Evolutionary conservation across 1,140 invertebrate genomes (phyloP).

Genomic region (Caenorhabditis tropicalis): DNA sequence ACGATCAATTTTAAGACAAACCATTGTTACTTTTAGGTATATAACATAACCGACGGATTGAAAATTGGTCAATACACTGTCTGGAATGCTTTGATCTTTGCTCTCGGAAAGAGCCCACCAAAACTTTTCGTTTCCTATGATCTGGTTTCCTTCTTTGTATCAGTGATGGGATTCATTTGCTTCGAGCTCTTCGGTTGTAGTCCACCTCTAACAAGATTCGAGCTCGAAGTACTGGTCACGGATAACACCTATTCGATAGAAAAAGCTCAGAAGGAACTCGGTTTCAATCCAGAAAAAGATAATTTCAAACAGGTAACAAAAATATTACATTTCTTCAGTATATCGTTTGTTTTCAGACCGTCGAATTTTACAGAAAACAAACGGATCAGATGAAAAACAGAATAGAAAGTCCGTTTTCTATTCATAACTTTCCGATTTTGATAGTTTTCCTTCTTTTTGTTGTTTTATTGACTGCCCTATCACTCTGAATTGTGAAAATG

Average conservation of each 20-base stretch:
- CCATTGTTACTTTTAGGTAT: not conserved
- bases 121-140: not conserved
- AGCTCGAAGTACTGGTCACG: not conserved
- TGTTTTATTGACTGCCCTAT: no score
- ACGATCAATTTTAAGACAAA: no score
- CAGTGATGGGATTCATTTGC: not conserved
- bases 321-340: not conserved
- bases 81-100: not conserved
- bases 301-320: not conserved
- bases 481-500: no score
- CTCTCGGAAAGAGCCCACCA: not conserved
- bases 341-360: not conserved
- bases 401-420: no score
- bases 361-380: not conserved
- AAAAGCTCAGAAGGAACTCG: not conserved
- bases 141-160: no score
- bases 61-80: not conserved
- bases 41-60: not conserved
- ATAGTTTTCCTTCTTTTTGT: no score
- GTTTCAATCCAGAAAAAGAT: not conserved
- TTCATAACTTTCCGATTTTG: no score
- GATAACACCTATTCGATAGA: slow-evolving; percentile 10
- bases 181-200: not conserved
- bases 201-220: slow-evolving; percentile 4
- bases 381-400: no score